A percentile compares a stretch with the other conserved stretches of the same genome.
Conservation (phyloP, 2,113 vertebrate genomes). For the Plotosus lineatus region DNA sequence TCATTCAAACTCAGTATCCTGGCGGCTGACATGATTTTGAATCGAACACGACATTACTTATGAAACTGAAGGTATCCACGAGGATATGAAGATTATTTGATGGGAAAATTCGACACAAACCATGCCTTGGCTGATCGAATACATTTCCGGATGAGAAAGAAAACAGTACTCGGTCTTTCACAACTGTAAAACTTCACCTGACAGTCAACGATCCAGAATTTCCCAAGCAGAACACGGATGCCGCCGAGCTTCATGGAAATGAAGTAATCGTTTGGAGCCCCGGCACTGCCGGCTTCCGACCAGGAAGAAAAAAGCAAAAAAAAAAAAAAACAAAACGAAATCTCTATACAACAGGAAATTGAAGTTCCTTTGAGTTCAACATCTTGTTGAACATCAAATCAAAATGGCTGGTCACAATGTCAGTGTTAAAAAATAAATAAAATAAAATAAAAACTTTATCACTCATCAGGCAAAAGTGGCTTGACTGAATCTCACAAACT, state of each 20-base stretch:
- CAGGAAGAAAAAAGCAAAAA: background rate
- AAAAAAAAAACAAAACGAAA: background rate
- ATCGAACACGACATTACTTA: background rate
- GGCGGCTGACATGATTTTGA: background rate
- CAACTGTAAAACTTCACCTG: background rate
- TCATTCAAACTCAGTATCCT: constrained; percentile 3
- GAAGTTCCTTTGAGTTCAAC: background rate
- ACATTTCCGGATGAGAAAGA: background rate
- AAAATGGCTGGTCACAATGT: background rate
- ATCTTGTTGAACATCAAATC: background rate
- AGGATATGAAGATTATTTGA: background rate
- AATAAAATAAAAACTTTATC: too few relatives aligned
- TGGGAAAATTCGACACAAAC: background rate
- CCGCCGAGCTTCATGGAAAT: background rate
- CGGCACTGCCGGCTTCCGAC: background rate
- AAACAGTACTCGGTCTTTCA: background rate
- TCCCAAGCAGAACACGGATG: background rate
- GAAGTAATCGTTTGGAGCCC: background rate
- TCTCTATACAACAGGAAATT: background rate
- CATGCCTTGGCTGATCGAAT: background rate
- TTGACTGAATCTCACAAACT: too few relatives aligned
- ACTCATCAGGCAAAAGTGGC: too few relatives aligned
- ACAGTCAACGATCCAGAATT: background rate
- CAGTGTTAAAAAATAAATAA: background rate
- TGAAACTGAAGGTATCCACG: background rate